Percentiles rank a stretch among this genome's conserved stretches.
Evolutionary conservation across 2,797 vertebrate genomes (phyloP).

Genomic region (Tenualosa ilisha): DNA sequence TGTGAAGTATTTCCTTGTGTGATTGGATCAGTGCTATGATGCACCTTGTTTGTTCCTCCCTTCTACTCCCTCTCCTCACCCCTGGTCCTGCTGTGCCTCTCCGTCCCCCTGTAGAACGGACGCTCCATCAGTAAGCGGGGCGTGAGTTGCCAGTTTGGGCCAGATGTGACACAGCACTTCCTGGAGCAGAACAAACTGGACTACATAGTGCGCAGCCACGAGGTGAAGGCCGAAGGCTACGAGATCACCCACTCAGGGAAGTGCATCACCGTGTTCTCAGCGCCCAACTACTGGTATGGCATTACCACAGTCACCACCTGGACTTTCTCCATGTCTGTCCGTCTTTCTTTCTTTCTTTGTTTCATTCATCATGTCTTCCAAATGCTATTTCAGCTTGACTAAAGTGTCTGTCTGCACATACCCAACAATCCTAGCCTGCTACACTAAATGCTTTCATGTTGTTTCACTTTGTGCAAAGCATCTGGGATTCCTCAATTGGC

Average conservation of each 20-base stretch:
- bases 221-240: conserved; percentile 92
- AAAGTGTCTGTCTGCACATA: no score
- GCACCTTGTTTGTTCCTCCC: not conserved
- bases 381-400: no score
- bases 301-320: no score
- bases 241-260: conserved; percentile 92
- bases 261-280: conserved; percentile 95
- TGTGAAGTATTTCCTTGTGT: not conserved
- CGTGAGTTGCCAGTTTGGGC: conserved; percentile 94
- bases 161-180: conserved; percentile 87
- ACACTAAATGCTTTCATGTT: no score
- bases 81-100: not conserved
- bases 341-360: not conserved
- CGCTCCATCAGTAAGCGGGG: conserved; percentile 90
- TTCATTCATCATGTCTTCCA: not conserved
- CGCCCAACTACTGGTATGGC: conserved; percentile 94
- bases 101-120: conserved; percentile 72
- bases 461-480: no score
- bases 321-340: not conserved
- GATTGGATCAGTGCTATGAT: no score
- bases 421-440: no score
- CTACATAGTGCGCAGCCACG: conserved; percentile 91
- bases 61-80: not conserved
- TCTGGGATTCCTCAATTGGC: no score
- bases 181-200: conserved; percentile 89